Base-by-base conservation (phyloP, 2,888 invertebrate genomes). In the Listrodromus nycthemerus region DNA sequence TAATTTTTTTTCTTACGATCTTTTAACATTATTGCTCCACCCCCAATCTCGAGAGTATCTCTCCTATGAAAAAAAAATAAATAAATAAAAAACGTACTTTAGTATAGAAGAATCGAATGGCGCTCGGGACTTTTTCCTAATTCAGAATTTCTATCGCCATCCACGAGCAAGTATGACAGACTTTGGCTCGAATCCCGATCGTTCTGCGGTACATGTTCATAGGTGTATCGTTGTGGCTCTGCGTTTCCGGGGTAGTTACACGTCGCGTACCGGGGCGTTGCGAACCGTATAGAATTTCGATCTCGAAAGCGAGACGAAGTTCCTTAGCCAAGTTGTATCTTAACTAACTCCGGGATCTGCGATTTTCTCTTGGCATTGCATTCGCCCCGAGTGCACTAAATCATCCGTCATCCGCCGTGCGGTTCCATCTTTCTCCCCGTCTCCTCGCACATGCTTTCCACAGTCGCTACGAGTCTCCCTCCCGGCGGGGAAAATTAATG, bases 241-340 rank as follows among this genome's bases (percentile, higher is more conserved):
- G 19, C 55, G 10, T 55, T 55, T 55, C 21, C 55, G 55, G 1
- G 21, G 24, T 55, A 16, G 48, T 67, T 24, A 33, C 48, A n/a
- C 1, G 48, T 8, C n/a, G 66, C 58, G 5, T 24, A 13, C 16
- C 58, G 33, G 13, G 4, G 66, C 58, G 24, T 24, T 30, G n/a
- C 58, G n/a, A 30, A 8, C 5, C 19, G 58, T 67, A 69, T 69
- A 33, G 69, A 61, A 61, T 69, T 77, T 77, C 61, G 77, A 77
- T 69, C 77, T 33, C 69, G 69, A 63, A 61, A 48, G 33, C 50
- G 77, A 30, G 61, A 58, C 69, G 16, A 37, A 41, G 67, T 50
- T 45, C 58, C 77, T 69, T 50, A n/a, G 8, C 69, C 77, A 77
- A 77, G 48, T 69, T 77, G 24, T 70, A 70, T 61, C 77, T 77